These are phyloP conservation scores for Drosophila nikananu DNA, from an alignment of 1,140 invertebrate species.

Conservation along the genomic window DNA sequence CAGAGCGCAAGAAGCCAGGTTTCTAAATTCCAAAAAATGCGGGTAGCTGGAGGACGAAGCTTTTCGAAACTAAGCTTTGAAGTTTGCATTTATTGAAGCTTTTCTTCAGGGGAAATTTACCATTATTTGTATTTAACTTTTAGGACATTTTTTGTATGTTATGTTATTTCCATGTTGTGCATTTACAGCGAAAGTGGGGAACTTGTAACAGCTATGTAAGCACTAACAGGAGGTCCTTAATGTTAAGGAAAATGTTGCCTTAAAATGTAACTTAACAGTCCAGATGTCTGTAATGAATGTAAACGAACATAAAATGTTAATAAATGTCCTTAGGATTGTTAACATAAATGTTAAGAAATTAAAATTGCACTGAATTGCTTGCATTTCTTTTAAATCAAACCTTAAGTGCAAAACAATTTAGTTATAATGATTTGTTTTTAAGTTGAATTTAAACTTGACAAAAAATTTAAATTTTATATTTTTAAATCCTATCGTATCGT, in stretches of 20 bases:
- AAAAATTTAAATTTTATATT: no score
- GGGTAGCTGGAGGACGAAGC: slow-evolving; percentile 30
- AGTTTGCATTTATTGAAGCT: slow-evolving; percentile 29
- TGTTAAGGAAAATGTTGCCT: neutral
- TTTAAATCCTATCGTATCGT: neutral
- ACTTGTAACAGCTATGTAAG: neutral
- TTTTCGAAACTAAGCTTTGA: slow-evolving; percentile 41
- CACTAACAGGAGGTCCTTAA: neutral
- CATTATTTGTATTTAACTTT: slow-evolving; percentile 40
- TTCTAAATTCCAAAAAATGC: slow-evolving; percentile 46
- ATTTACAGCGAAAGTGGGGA: slow-evolving; percentile 7
- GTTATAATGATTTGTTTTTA: neutral
- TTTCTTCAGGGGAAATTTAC: slow-evolving; percentile 44
- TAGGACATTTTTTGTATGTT: slow-evolving; percentile 22
- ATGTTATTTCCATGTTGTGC: neutral
- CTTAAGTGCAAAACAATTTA: neutral
- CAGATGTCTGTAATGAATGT: neutral
- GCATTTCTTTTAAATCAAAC: neutral
- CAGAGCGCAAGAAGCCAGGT: slow-evolving; percentile 29
- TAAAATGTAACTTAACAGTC: neutral
- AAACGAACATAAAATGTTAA: neutral
- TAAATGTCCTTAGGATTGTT: neutral
- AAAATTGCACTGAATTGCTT: no score
- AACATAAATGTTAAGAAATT: neutral
- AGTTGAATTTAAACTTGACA: neutral